Conservation (phyloP, 2,888 invertebrate genomes). For the Nasonovia ribisnigri region DNA sequence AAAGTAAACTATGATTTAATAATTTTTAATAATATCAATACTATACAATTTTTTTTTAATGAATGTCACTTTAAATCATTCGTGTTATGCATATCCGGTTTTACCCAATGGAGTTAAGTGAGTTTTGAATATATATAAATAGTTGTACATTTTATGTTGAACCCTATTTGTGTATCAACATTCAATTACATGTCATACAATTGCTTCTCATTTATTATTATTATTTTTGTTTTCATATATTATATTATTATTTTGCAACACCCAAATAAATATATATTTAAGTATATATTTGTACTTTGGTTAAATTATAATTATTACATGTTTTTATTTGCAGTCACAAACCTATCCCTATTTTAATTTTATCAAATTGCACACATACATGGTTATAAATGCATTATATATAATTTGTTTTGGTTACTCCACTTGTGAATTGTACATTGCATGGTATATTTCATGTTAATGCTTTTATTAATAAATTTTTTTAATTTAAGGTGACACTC, state of each 20-base stretch:
- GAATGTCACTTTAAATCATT: slow-evolving; percentile 21
- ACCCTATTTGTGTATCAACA: background rate
- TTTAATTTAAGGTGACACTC: slow-evolving; percentile 56
- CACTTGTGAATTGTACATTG: slow-evolving; percentile 3
- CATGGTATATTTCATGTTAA: slow-evolving; percentile 24
- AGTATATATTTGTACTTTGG: slow-evolving; percentile 1
- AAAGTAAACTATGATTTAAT: background rate
- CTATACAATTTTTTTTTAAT: background rate
- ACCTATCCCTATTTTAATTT: slow-evolving; percentile 37
- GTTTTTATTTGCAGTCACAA: slow-evolving; percentile 29
- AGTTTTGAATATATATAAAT: slow-evolving; percentile 47
- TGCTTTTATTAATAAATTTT: background rate
- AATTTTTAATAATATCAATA: slow-evolving; percentile 30
- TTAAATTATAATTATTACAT: background rate
- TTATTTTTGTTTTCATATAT: slow-evolving; percentile 34
- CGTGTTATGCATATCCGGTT: slow-evolving; percentile 30
- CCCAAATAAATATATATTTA: background rate
- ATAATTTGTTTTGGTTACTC: background rate
- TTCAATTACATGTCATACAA: slow-evolving; percentile 33
- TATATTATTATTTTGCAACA: slow-evolving; percentile 47
- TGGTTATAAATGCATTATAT: slow-evolving; percentile 11
- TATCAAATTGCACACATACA: slow-evolving; percentile 28
- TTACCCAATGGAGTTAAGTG: slow-evolving; percentile 56
- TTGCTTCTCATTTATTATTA: slow-evolving; percentile 52
- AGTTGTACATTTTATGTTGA: slow-evolving; percentile 29